Evolutionary conservation across 2,888 invertebrate species (phyloP).

Genomic region (Cephus sareptanus): DNA sequence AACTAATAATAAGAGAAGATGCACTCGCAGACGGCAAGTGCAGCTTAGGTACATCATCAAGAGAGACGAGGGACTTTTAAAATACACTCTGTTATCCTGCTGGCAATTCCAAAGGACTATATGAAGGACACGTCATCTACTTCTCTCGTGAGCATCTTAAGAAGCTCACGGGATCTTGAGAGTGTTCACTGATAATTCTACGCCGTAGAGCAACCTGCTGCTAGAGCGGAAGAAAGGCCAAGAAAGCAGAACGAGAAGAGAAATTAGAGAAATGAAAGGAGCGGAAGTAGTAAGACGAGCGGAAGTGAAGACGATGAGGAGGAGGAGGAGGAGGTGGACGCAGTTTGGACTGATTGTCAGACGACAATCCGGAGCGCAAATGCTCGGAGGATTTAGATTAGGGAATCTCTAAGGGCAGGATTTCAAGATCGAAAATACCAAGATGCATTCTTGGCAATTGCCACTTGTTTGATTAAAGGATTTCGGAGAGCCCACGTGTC

Average conservation of each 20-base stretch:
- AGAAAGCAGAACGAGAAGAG: slow-evolving; percentile 27
- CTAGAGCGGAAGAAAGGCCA: slow-evolving; percentile 18
- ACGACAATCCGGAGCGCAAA: slow-evolving; percentile 61
- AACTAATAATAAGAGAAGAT: too few species aligned
- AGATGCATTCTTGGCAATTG: slow-evolving; percentile 32
- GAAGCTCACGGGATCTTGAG: neutral
- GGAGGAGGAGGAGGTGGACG: slow-evolving; percentile 20
- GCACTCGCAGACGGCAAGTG: too few species aligned
- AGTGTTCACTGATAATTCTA: neutral
- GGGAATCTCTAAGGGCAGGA: slow-evolving; percentile 52
- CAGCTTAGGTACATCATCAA: too few species aligned
- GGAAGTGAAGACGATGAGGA: slow-evolving; percentile 19
- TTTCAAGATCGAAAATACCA: slow-evolving; percentile 39
- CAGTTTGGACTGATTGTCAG: slow-evolving; percentile 40
- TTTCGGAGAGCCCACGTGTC: slow-evolving; percentile 24
- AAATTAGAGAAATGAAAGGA: slow-evolving; percentile 24
- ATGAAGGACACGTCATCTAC: neutral
- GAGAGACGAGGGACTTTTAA: too few species aligned
- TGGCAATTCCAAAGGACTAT: neutral
- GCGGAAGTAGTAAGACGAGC: slow-evolving; percentile 28
- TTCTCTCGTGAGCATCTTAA: neutral
- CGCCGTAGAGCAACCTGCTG: neutral
- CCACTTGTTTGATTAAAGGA: slow-evolving; percentile 47
- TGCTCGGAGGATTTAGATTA: slow-evolving; percentile 56
- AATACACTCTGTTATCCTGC: too few species aligned